Percentiles rank a stretch among this genome's conserved stretches.
phyloP scores from a whole-genome alignment of 2,113 vertebrate species.

The Psittacus erithacus region DNA sequence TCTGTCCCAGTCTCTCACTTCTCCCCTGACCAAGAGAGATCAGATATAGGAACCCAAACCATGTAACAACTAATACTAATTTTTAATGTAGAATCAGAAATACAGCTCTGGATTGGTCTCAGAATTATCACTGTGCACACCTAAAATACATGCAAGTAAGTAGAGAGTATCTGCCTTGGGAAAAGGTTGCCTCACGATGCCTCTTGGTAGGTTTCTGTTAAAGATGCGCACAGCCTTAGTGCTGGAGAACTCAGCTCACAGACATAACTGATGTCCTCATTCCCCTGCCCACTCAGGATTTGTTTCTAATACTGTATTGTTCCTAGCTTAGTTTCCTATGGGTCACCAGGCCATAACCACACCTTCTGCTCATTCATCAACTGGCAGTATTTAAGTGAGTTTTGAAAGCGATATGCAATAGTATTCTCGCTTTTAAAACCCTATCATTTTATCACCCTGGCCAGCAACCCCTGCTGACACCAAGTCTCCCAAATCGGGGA shows the following conservation, averaged over 20 bases:
- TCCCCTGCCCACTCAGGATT: background rate
- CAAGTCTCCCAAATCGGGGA: background rate
- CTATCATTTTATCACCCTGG: background rate
- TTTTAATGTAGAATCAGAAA: background rate
- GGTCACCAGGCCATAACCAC: background rate
- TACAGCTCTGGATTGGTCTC: background rate
- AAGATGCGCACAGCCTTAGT: fast-evolving
- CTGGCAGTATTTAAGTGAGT: background rate
- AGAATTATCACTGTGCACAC: background rate
- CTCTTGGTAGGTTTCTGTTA: background rate
- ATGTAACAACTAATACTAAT: background rate
- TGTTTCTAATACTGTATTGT: background rate
- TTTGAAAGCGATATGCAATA: background rate
- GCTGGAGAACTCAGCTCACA: background rate
- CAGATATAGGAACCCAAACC: background rate
- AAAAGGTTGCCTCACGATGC: background rate
- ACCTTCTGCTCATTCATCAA: background rate
- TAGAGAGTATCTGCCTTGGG: background rate
- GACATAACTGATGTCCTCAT: background rate
- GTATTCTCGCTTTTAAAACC: background rate
- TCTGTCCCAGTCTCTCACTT: background rate
- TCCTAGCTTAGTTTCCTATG: background rate
- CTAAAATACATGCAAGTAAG: background rate
- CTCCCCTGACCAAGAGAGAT: background rate
- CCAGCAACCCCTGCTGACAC: background rate